Evolutionary conservation across 2,113 vertebrate species (phyloP), one percentile per base, ranked within the genome.

Genomic region (Tricholaema leucomelas): DNA sequence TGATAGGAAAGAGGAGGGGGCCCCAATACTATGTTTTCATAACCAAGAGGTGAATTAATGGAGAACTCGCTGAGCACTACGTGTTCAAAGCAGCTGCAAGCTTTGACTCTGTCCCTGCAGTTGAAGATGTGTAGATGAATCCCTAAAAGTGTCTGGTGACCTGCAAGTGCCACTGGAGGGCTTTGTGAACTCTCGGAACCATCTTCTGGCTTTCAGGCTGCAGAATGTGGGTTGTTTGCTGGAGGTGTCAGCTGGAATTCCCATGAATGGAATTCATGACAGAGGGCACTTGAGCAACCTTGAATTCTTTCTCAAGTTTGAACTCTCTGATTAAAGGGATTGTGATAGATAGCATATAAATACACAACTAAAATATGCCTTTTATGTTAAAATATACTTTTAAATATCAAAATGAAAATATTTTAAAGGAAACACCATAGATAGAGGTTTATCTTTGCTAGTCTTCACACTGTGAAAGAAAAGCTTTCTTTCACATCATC

Each of bases 11-110:
- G 58, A 80, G 69, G 44, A 50, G 33, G 60, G 38, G 60, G 19
- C n/a, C 9, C 15, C 28, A 3, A 17, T 44, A 13, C 2, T 8
- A 7, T 0, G 2, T 25, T 42, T 58, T 64, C 28, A 18, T 60
- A 65, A 59, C 11, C 10, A 33, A 66, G 33, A 36, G 46, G 35
- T 38, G 33, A 65, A 66, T 66, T 55, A 59, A 36, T 40, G 54
- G 58, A 65, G 31, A 40, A 54, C 31, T 23, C 15, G 5, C 18
- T n/a, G 60, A 48, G 40, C 31, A 5, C 46, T 27, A 4, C 15
- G 30, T 75, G 10, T 24, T 55, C 64, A 24, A 64, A 64, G 58
- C 27, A 30, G 0, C 24, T 65, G 28, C 52, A 83, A 42, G 40
- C 40, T 81, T 44, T 66, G 46, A 6, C 54, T 31, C 48, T 64